Conservation (phyloP, 2,888 invertebrate species). For the Melangyna quadrimaculata region DNA sequence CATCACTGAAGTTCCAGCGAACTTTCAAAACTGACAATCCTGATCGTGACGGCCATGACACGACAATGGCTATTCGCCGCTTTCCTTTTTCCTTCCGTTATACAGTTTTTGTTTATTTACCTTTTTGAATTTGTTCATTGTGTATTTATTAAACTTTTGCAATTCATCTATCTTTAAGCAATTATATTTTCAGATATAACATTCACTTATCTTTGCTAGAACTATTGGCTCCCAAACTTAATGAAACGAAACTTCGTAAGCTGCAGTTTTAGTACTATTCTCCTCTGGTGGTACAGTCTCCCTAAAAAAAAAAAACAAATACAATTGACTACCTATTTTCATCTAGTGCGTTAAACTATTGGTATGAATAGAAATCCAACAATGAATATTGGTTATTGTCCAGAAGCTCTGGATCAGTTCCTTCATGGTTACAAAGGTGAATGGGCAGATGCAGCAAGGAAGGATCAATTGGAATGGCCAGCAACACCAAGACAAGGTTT, state of each 20-base stretch:
- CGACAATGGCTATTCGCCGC: not conserved
- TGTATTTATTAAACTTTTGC: not conserved
- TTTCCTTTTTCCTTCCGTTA: conserved; percentile 27
- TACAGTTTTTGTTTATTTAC: not conserved
- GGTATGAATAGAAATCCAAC: not conserved
- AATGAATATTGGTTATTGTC: not conserved
- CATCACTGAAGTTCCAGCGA: not conserved
- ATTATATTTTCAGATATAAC: not conserved
- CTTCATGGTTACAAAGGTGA: not conserved
- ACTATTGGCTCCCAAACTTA: no score
- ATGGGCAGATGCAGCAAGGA: not conserved
- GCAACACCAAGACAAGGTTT: not conserved
- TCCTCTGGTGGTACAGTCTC: not conserved
- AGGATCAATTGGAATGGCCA: not conserved
- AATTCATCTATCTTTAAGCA: not conserved
- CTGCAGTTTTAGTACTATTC: not conserved
- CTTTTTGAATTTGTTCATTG: not conserved
- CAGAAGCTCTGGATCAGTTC: not conserved
- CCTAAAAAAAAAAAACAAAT: not conserved
- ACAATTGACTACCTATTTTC: not conserved
- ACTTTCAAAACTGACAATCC: not conserved
- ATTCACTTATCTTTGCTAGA: not conserved
- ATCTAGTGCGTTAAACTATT: not conserved
- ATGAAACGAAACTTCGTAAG: not conserved
- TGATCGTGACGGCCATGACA: conserved; percentile 1